Evolutionary conservation across 2,888 invertebrate species (phyloP), one percentile per base, ranked within the genome.

Genomic region (Ochlodes sylvanus): DNA sequence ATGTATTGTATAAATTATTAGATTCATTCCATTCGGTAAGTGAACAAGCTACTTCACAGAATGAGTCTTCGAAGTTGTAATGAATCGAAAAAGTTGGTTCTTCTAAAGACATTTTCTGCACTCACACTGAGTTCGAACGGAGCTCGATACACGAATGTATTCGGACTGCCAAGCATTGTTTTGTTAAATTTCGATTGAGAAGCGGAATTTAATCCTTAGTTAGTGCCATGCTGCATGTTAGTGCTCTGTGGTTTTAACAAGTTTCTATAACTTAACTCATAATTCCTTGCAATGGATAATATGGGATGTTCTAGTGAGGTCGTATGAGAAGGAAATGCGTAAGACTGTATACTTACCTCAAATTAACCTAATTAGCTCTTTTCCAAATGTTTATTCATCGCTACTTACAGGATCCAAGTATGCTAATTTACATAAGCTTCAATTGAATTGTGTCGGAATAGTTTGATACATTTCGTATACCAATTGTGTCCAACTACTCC

Each of bases 61-160:
- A 73, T 73, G 71, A 75, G 73, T 73, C 76, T 74, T 70, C 71
- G 72, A 81, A 82, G 73, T 82, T 79, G 77, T 79, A 83, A 84
- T 81, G 80, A 84, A 84, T 82, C 79, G 78, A 77, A 77, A 77
- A 82, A 83, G 74, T 85, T 83, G 72, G 47, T 72, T 72, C 75
- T 71, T 75, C 74, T 73, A 77, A 78, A 79, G 75, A 77, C 77
- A 73, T 76, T 27, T 77, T 77, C 78, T 75, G 78, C 74, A 78
- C 77, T 79, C 77, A 76, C 74, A 71, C 69, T 67, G 68, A 62
- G 64, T 65, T 65, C 58, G 69, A 63, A 72, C 66, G 63, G 19
- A 69, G 44, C 68, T 70, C 69, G 71, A 72, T 72, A 70, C 63
- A 67, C 55, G 66, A 68, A 61, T 71, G 67, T 69, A 67, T 67